These are phyloP conservation scores for Scaptomyza polygonia DNA, from an alignment of 2,888 invertebrate species.

Conservation along the genomic window DNA sequence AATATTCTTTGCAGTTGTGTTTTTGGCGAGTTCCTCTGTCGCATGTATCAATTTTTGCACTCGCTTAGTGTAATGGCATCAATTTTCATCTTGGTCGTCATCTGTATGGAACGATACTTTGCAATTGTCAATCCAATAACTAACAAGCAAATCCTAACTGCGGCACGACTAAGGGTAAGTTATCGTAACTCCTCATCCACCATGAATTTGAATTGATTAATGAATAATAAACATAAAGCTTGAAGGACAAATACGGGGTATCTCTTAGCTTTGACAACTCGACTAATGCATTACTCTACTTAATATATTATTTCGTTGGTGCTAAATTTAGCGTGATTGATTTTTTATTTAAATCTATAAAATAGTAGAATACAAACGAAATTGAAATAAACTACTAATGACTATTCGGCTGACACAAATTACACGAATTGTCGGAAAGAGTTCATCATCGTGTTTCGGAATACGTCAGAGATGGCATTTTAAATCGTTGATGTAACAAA, in stretches of 20 bases:
- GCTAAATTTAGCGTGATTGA: too few relatives aligned
- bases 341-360: not conserved
- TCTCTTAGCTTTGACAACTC: not conserved
- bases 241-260: not conserved
- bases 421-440: not conserved
- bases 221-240: too few relatives aligned
- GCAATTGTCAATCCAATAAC: slow-evolving; percentile 94
- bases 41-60: slow-evolving; percentile 95
- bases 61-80: slow-evolving; percentile 95
- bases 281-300: not conserved
- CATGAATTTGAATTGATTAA: not conserved
- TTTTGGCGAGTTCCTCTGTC: slow-evolving; percentile 93
- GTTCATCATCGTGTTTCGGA: slow-evolving; percentile 4
- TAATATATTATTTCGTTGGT: too few relatives aligned
- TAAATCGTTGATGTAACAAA: not conserved
- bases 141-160: slow-evolving; percentile 92
- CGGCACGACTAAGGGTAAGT: slow-evolving; percentile 90
- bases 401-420: not conserved
- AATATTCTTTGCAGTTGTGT: slow-evolving; percentile 88
- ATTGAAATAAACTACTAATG: not conserved
- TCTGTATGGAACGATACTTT: slow-evolving; percentile 94
- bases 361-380: not conserved
- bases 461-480: slow-evolving; percentile 3
- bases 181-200: not conserved
- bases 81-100: slow-evolving; percentile 94